Evolutionary conservation across 1,140 invertebrate species (phyloP).

Genomic region (Oreohelix idahoensis): DNA sequence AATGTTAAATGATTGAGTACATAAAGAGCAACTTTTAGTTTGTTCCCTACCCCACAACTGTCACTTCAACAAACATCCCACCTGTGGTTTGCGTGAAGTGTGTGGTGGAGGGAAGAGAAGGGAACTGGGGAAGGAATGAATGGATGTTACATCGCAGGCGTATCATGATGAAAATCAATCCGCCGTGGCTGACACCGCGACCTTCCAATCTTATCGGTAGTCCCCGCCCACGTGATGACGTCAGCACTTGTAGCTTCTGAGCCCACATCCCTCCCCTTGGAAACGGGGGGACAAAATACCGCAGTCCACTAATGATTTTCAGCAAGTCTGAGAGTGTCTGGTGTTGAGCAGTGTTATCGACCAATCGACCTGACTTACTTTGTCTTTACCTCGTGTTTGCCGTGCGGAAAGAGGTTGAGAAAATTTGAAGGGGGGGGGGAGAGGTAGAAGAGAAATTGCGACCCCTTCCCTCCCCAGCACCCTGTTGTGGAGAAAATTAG

Average conservation of each 20-base stretch:
- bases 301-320: slow-evolving; percentile 26
- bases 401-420: background rate
- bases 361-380: slow-evolving; percentile 14
- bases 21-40: no score
- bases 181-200: slow-evolving; percentile 16
- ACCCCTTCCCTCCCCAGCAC: no score
- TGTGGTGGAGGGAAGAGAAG: no score
- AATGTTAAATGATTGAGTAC: no score
- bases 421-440: background rate
- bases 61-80: no score
- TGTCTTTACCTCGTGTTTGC: background rate
- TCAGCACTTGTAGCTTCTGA: slow-evolving; percentile 26
- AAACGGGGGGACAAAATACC: slow-evolving; percentile 6
- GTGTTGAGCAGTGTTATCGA: slow-evolving; percentile 5
- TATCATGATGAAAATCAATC: slow-evolving; percentile 16
- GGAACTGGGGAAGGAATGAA: background rate
- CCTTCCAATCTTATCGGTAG: slow-evolving; percentile 28
- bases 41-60: no score
- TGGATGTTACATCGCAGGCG: background rate
- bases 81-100: no score
- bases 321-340: background rate
- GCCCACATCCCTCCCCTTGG: slow-evolving; percentile 14
- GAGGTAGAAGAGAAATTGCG: background rate
- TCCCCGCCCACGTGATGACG: slow-evolving; percentile 20
- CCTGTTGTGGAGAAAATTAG: background rate